Percentiles rank a stretch among this genome's conserved stretches.
Conservation (phyloP, 2,888 invertebrate genomes). For the Ochropleura leucogaster region DNA sequence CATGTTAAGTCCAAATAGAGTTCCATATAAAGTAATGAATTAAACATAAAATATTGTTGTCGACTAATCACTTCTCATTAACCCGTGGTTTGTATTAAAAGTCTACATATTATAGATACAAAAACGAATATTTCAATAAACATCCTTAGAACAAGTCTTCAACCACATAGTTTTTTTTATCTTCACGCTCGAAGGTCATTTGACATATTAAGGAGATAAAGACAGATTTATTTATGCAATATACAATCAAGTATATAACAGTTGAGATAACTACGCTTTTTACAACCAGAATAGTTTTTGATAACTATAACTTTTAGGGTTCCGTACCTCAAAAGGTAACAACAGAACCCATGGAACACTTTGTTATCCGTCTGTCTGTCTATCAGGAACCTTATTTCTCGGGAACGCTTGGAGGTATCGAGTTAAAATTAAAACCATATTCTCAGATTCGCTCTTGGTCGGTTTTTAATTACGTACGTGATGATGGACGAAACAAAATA, state of each 20-base stretch:
- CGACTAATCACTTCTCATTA: not conserved
- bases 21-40: not conserved
- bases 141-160: constrained; percentile 43
- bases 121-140: not conserved
- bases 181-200: constrained; percentile 49
- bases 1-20: no score
- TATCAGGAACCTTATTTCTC: no score
- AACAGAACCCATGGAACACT: no score
- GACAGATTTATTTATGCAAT: constrained; percentile 38
- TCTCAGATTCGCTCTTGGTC: no score
- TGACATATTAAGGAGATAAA: constrained; percentile 57
- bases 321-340: no score
- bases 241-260: constrained; percentile 20
- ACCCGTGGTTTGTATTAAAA: not conserved
- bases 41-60: not conserved
- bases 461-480: constrained; percentile 15
- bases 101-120: not conserved
- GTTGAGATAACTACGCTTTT: constrained; percentile 30
- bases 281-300: constrained; percentile 17
- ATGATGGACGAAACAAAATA: not conserved
- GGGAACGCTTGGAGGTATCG: no score
- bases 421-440: no score
- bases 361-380: no score
- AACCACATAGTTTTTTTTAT: constrained; percentile 39
- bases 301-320: constrained; percentile 1